Base-by-base conservation (phyloP, 2,888 invertebrate genomes). In the Eupithecia centaureata region DNA sequence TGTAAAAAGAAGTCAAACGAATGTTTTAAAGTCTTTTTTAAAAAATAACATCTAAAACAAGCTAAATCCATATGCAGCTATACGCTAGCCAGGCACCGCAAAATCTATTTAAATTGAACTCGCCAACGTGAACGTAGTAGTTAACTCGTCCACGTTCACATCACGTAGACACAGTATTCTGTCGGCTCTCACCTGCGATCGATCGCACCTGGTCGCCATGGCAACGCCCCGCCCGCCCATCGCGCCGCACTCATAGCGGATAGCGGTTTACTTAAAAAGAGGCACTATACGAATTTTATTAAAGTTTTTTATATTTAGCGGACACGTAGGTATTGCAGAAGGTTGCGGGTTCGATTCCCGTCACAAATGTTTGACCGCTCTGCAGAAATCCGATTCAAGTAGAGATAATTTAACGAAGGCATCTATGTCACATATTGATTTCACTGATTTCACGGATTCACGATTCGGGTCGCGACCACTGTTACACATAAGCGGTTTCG, bases 181-280 rank as follows among this genome's bases (percentile, higher is more conserved):
- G 56, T 4, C 70, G 70, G 33, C 76, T 71, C 81, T 75, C 82
- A 86, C 86, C 88, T 83, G 84, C 79, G 77, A 83, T 87, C 85
- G 86, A 88, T 89, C 83, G 79, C 86, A 89, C 90, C 89, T 89
- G 89, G 89, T 90, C 69, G 82, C 79, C 82, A 84, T 86, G 85
- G 83, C 82, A 77, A 87, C 88, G 75, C 76, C 79, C 79, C 79
- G 75, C 77, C 72, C 65, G 67, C 63, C 58, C 67, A n/a, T 2
- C 33, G 15, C 47, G 59, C 25, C n/a, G 0, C 1, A 25, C 52
- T 22, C 2, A 32, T 8, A 67, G 63, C 60, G 59, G 60, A 12
- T 8, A 67, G 67, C 56, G 63, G 18, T 33, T 18, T 42, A 18
- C 42, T 42, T 8, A 42, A 38, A 7, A n/a, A 38, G 18, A 38